Conservation (phyloP, 2,888 invertebrate species). For the Germaria angustata region DNA sequence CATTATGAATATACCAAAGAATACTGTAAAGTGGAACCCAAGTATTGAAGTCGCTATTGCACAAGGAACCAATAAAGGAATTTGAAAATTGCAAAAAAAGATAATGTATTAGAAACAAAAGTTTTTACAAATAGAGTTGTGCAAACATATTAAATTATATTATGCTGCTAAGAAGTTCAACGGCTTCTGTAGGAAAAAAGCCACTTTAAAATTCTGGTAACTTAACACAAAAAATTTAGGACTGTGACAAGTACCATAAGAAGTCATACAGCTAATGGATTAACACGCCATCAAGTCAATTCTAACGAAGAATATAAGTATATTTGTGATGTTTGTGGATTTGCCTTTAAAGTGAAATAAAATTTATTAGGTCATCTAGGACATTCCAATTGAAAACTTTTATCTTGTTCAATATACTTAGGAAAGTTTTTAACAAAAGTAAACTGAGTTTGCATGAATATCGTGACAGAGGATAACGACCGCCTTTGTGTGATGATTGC, state of each 20-base stretch:
- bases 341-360: constrained; percentile 69
- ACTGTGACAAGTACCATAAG: neutral
- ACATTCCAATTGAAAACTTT: constrained; percentile 75
- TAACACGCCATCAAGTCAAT: constrained; percentile 44
- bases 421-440: constrained; percentile 64
- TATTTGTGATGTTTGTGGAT: constrained; percentile 69
- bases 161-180: no score
- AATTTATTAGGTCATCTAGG: constrained; percentile 74
- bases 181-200: neutral
- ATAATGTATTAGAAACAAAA: no score
- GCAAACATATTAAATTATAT: no score
- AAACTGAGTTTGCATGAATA: constrained; percentile 64
- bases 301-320: constrained; percentile 70
- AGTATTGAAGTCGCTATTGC: neutral
- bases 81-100: neutral
- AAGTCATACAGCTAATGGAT: neutral
- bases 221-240: constrained; percentile 3
- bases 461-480: constrained; percentile 64
- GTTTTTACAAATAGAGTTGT: no score
- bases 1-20: constrained; percentile 46
- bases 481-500: constrained; percentile 70
- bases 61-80: neutral
- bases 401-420: constrained; percentile 59
- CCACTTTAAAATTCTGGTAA: neutral
- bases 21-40: neutral